Conservation (phyloP, 2,113 vertebrate species). For the Nerophis lumbriciformis region DNA sequence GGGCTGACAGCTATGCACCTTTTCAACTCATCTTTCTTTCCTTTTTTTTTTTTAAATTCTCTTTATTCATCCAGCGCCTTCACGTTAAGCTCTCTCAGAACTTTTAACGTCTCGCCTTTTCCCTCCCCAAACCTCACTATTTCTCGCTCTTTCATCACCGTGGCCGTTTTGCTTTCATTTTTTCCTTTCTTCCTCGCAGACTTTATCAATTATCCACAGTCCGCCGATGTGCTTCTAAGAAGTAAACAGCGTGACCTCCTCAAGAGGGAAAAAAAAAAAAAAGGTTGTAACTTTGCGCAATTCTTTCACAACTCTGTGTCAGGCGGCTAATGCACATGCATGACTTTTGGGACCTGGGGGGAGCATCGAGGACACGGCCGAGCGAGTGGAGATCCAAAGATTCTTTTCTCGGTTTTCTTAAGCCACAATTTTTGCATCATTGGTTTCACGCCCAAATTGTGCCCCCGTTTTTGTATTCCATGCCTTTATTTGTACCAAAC, state of each 20-base stretch:
- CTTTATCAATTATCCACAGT: slow-evolving; percentile 58
- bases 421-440: no score
- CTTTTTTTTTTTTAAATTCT: slow-evolving; percentile 8
- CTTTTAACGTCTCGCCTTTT: slow-evolving; percentile 31
- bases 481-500: no score
- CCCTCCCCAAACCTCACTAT: slow-evolving; percentile 44
- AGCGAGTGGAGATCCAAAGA: no score
- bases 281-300: no score
- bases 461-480: no score
- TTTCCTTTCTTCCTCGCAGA: slow-evolving; percentile 26
- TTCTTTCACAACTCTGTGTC: no score
- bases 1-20: slow-evolving; percentile 51
- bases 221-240: slow-evolving; percentile 36
- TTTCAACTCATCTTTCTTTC: slow-evolving; percentile 8
- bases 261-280: neutral
- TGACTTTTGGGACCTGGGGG: no score
- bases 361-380: no score
- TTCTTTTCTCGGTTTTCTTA: no score
- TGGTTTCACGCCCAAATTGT: no score
- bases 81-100: slow-evolving; percentile 5
- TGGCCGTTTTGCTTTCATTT: slow-evolving; percentile 41
- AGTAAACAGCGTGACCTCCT: slow-evolving; percentile 41
- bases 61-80: slow-evolving; percentile 15
- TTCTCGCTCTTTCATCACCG: slow-evolving; percentile 63
- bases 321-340: no score